Base-by-base conservation (phyloP, 2,888 invertebrate genomes). In the Spilosoma lubricipeda region DNA sequence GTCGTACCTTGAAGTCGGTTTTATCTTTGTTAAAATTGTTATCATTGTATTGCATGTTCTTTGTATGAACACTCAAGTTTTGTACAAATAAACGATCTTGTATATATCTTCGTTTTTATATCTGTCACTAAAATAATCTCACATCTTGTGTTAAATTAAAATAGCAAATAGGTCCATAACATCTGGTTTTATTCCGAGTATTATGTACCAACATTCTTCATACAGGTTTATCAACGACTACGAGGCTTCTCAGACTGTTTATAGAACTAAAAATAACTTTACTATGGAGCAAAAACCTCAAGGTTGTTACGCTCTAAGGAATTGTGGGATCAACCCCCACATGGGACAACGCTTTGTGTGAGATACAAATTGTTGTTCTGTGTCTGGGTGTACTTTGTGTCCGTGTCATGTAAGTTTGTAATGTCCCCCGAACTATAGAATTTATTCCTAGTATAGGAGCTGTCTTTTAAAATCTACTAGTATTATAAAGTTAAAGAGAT, bases 231-330 rank as follows among this genome's bases (percentile, higher is more conserved):
- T 13, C 9, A 67, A 39, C 42, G 30, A 27, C n/a, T 20, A 20
- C 13, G 18, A 13, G 56, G 66, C 30, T 20, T 27, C 15, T 48
- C 8, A 36, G 65, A 67, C 36, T 27, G 39, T 67, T 27, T 42
- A 56, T 20, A 13, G 20, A 39, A 30, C 71, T 72, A 72, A 72
- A 72, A 67, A 67, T 72, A 72, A 72, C 66, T 59, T 15, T 3
- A 15, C 39, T 39, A 72, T 42, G 30, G 71, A 52, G 56, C 71
- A 72, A 72, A 42, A 48, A 52, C 71, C 71, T 66, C n/a, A 18
- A 23, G 23, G 4, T 18, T 15, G 3, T 5, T 52, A 13, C 15
- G n/a, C n/a, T 9, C 39, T 27, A 4, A 30, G 18, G 30, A 15
- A 18, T 52, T 8, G 8, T 18, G 52, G 23, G 20, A 20, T 13